Base-by-base conservation (phyloP, 2,797 vertebrate genomes). In the Luscinia luscinia region DNA sequence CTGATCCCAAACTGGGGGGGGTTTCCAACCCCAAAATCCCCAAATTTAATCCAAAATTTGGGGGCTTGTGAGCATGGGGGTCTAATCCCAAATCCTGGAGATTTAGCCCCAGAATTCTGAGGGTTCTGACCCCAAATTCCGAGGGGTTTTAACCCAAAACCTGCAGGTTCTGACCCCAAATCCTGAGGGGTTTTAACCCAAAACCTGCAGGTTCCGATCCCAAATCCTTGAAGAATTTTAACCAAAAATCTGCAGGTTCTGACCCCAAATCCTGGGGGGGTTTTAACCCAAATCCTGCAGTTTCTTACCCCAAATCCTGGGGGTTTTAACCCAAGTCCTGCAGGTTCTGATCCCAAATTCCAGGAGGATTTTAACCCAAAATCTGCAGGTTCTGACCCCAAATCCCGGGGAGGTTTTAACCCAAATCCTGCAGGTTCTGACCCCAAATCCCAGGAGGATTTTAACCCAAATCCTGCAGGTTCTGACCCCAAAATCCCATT, bases 61-160 rank as follows among this genome's bases (percentile, higher is more conserved):
- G 9, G 16, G 6, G 7, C 9, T 6, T 19, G 23, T 1, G 8
- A 40, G 5, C 6, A 6, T 1, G 6, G 10, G 12, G 23, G 3
- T 12, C 12, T 46, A 15, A 48, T 2, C 26, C 61, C 61, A 74
- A 84, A 84, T 32, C 51, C 43, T 58, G 59, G 20, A 48, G 4
- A 5, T 68, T 67, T 28, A 49, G 1, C 19, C 52, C 43, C 43
- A 34, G 6, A 67, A 79, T 27, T 11, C 2, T 0, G 1, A 3
- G 12, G 28, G 15, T 36, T 21, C 17, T 49, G 11, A 36, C 32
- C 26, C 54, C 38, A 48, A 48, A 48, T 62, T 40, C 30, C 5
- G 5, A 7, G 18, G 10, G 48, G 11, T 28, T 40, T 19, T 28
- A 19, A 62, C 59, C 15, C 40, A 14, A 41, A 61, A 27, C 18